A percentile compares a stretch with the other conserved stretches of the same genome.
These are phyloP conservation scores for Nineta flava DNA, from an alignment of 2,888 invertebrate genomes.

Conservation along the genomic window DNA sequence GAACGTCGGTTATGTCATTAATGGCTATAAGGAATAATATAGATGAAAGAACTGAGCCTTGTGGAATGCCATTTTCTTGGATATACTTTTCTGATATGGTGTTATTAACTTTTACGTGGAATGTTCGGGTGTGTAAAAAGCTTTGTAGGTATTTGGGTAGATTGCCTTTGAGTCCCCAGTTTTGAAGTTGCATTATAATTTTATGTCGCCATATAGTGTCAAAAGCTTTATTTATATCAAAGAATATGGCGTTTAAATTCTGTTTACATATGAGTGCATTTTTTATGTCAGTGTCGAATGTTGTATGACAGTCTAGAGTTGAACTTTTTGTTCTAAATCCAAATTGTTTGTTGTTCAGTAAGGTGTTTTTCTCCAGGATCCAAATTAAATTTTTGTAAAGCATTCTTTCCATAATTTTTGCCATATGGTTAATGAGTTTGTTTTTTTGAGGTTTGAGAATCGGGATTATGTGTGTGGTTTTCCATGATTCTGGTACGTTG, in stretches of 20 bases:
- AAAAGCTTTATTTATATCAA: background rate
- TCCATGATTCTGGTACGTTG: background rate
- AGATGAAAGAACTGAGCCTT: conserved; percentile 12
- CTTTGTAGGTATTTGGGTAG: background rate
- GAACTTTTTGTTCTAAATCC: background rate
- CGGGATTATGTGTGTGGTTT: background rate
- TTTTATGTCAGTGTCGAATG: background rate
- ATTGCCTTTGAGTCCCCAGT: background rate
- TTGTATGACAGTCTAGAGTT: background rate
- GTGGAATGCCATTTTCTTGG: conserved; percentile 11
- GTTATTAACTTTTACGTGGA: conserved; percentile 7
- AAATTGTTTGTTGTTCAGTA: background rate
- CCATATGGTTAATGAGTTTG: background rate
- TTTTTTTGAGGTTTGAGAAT: background rate
- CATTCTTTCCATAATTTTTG: background rate
- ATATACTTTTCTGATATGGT: background rate
- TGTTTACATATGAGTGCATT: background rate
- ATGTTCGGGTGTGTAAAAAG: conserved; percentile 5
- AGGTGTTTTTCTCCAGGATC: background rate
- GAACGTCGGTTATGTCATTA: background rate
- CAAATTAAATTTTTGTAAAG: background rate
- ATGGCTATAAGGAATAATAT: conserved; percentile 10
- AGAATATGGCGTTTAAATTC: background rate
- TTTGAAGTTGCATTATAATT: background rate
- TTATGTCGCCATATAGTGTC: background rate